A percentile compares a stretch with the other conserved stretches of the same genome.
These are phyloP conservation scores for Desmophyllum pertusum DNA, from an alignment of 92 coral and sea anemone genomes.

Conservation along the genomic window DNA sequence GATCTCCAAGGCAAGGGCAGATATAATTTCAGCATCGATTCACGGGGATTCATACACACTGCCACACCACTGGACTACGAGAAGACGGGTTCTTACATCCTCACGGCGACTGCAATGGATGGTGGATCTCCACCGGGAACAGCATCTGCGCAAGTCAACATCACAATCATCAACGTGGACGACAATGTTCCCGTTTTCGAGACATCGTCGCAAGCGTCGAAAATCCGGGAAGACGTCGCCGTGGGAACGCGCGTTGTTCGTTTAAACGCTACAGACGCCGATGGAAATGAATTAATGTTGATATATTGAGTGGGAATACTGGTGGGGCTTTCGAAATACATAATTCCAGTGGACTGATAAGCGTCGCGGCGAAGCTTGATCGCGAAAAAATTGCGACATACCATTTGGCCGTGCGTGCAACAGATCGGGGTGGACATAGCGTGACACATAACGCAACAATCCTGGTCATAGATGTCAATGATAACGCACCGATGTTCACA, in stretches of 20 bases:
- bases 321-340: conserved; percentile 65
- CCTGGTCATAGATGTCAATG: conserved; percentile 79
- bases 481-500: conserved; percentile 79
- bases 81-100: conserved; percentile 57
- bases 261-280: conserved; percentile 90
- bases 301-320: conserved; percentile 64
- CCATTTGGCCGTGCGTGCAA: conserved; percentile 70
- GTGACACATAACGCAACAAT: conserved; percentile 71
- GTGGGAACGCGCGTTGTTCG: conserved; percentile 78
- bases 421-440: conserved; percentile 58
- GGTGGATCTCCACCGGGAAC: conserved; percentile 70
- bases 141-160: conserved; percentile 73
- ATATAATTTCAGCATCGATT: conserved; percentile 75
- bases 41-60: conserved; percentile 76
- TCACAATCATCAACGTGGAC: conserved; percentile 76
- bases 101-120: conserved; percentile 82
- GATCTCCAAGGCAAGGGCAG: conserved; percentile 70
- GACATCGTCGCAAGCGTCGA: conserved; percentile 60
- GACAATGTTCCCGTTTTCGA: conserved; percentile 85
- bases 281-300: conserved; percentile 66
- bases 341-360: conserved; percentile 64
- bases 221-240: conserved; percentile 86
- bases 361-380: conserved; percentile 79
- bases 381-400: conserved; percentile 70
- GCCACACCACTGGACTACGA: conserved; percentile 84